Conservation (phyloP, 2,888 invertebrate genomes). For the Cosmia trapezina region DNA sequence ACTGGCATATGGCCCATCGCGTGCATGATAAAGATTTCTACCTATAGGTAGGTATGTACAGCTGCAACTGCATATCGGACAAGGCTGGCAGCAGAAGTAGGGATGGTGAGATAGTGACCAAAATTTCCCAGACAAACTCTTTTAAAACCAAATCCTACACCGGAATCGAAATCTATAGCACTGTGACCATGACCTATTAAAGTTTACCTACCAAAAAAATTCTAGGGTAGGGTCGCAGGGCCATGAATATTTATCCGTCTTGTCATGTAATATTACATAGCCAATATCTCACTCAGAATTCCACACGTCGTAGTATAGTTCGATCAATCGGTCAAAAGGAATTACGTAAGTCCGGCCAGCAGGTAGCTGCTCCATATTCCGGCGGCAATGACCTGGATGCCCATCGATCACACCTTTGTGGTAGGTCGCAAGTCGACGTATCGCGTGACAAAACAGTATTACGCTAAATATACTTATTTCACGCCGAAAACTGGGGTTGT, state of each 20-base stretch:
- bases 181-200: neutral
- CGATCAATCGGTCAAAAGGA: conserved; percentile 56
- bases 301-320: conserved; percentile 25
- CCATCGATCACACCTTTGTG: conserved; percentile 77
- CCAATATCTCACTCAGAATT: conserved; percentile 20
- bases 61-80: neutral
- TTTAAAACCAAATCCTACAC: neutral
- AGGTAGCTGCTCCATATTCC: conserved; percentile 38
- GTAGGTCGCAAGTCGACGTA: conserved; percentile 74
- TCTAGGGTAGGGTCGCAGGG: neutral
- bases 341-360: conserved; percentile 42
- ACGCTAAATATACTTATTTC: conserved; percentile 43
- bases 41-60: neutral
- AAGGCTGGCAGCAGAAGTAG: neutral
- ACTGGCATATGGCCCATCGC: neutral
- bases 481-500: conserved; percentile 27
- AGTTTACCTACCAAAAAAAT: neutral
- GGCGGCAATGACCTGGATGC: conserved; percentile 79
- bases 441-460: conserved; percentile 68
- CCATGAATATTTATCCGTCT: conserved; percentile 26
- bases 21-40: neutral
- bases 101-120: too few relatives aligned
- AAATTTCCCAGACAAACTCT: neutral
- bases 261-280: conserved; percentile 23
- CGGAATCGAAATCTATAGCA: neutral